Conservation (phyloP, 1,140 invertebrate genomes). For the Eupristina koningsbergeri region DNA sequence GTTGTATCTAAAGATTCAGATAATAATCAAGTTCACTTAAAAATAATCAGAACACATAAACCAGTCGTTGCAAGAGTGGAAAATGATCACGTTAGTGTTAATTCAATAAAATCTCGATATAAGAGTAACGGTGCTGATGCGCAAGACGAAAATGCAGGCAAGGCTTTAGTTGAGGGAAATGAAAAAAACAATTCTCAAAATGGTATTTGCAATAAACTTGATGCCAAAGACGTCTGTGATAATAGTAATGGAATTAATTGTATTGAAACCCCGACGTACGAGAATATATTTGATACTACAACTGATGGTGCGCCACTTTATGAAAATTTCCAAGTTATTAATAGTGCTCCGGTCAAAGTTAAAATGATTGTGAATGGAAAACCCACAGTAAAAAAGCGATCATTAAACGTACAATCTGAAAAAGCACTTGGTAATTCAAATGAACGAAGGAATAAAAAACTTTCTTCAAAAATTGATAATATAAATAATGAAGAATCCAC, state of each 20-base stretch:
- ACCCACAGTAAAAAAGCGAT: not conserved
- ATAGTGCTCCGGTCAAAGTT: not conserved
- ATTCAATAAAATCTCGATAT: not conserved
- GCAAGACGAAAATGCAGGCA: not conserved
- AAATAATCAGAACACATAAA: constrained; percentile 56
- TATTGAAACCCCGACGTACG: constrained; percentile 43
- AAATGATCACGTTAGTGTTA: constrained; percentile 49
- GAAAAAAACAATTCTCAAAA: constrained; percentile 1
- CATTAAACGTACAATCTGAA: not conserved
- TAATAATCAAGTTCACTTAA: constrained; percentile 57
- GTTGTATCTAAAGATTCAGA: constrained; percentile 54
- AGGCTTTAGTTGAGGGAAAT: not conserved
- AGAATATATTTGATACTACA: constrained; percentile 52
- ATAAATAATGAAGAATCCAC: not conserved
- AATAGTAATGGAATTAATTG: not conserved
- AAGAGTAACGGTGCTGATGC: not conserved
- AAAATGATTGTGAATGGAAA: constrained; percentile 6
- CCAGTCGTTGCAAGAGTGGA: constrained; percentile 58
- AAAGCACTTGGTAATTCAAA: not conserved
- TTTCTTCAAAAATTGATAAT: not conserved
- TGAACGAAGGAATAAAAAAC: constrained; percentile 1
- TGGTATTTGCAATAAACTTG: not conserved
- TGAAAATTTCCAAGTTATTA: constrained; percentile 47
- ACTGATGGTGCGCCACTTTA: constrained; percentile 51
- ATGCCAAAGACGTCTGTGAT: constrained; percentile 55